Evolutionary conservation across 2,888 invertebrate genomes (phyloP).

Genomic region (Iselma pallidipennis): DNA sequence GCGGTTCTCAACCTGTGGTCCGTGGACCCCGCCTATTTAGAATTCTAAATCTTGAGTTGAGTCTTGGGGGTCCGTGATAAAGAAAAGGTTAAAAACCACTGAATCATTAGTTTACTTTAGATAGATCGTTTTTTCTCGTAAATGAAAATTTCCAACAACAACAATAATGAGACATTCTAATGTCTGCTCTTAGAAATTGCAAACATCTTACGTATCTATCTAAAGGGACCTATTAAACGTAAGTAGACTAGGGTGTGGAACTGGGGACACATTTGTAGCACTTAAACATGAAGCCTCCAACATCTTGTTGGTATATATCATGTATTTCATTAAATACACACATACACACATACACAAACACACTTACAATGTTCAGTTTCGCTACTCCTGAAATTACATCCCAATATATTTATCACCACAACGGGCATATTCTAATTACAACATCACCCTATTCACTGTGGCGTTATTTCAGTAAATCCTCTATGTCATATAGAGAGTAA

Average conservation of each 20-base stretch:
- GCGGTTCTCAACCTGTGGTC: no score
- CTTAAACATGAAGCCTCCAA: conserved; percentile 13
- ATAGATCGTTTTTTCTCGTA: background rate
- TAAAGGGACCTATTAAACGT: conserved; percentile 19
- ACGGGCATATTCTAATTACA: background rate
- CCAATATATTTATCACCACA: conserved; percentile 7
- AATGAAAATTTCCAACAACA: background rate
- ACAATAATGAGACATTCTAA: background rate
- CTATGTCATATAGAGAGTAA: background rate
- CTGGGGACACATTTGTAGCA: conserved; percentile 19
- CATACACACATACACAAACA: background rate
- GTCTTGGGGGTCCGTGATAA: background rate
- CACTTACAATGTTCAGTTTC: background rate
- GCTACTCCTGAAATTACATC: conserved; percentile 18
- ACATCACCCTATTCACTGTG: background rate
- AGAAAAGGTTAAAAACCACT: background rate
- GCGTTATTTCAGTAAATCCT: background rate
- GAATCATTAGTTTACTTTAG: background rate
- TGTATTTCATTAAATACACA: conserved; percentile 13
- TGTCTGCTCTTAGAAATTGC: background rate
- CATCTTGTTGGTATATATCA: conserved; percentile 12
- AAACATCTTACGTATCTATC: conserved; percentile 6
- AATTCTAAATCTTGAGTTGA: background rate
- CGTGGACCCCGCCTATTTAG: no score
- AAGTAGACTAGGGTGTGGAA: conserved; percentile 19